Evolutionary conservation across 2,113 vertebrate genomes (phyloP), one percentile per base, ranked within the genome.

Genomic region (Myiopsitta monachus): DNA sequence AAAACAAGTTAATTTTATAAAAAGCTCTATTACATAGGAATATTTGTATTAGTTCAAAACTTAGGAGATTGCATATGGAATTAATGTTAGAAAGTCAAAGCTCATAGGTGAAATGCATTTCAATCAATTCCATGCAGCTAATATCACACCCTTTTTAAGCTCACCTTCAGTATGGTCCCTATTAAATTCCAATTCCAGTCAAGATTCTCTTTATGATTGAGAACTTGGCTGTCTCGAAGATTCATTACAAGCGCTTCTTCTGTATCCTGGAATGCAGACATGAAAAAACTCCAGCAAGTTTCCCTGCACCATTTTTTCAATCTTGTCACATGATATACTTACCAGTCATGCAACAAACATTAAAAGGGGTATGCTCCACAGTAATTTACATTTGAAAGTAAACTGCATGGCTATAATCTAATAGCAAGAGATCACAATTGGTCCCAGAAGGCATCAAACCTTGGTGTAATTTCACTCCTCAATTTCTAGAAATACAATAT

Each of bases 171-270:
- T 97, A 99, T 99, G 94, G 99, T 99, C 88, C 98, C 98, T 81
- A 99, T 99, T 23, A 99, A 98, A 97, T 99, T 97, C 99, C 99
- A 99, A 95, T 99, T 99, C 99, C 99, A 99, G 31, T 99, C 99
- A 88, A 99, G 98, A 97, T 99, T 99, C 93, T 99, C 99, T 96
- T 99, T 99, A 97, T 99, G 99, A 97, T 99, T 98, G 83, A 99
- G 99, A 92, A 99, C 99, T 62, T 99, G 99, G 96, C 99, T 99
- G 92, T 99, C 99, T 97, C 98, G 98, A 90, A 99, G 98, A 95
- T 99, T 99, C 97, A 98, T 98, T 98, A 99, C 97, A 94, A 99
- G 98, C 64, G 99, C 99, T 95, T 99, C 99, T 83, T 99, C 99
- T 83, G 99, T 99, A 97, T 99, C 99, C 99, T 99, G 95, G 28